These are phyloP conservation scores for Dunckerocampus dactyliophorus DNA, from an alignment of 2,113 vertebrate genomes.

Conservation along the genomic window DNA sequence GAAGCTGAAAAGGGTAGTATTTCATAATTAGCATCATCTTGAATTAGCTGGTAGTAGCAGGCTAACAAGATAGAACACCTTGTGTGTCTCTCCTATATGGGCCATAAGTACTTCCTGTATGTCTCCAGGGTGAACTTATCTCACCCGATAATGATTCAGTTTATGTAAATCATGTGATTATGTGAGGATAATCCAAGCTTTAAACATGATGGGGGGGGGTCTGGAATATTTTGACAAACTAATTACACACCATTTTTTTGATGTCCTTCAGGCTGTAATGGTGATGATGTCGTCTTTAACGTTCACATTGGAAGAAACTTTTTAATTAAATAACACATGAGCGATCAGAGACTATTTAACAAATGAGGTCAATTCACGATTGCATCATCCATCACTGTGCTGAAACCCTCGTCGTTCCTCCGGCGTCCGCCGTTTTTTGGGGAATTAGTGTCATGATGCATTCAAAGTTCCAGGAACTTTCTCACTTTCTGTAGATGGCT, in stretches of 20 bases:
- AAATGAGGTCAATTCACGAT: conserved; percentile 47
- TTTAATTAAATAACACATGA: conserved; percentile 32
- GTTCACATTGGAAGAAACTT: conserved; percentile 4
- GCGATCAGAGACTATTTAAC: conserved; percentile 47
- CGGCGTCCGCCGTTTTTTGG: not conserved
- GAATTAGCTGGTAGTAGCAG: conserved; percentile 21
- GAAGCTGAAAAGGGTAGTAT: too few species aligned
- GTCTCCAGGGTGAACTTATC: conserved; percentile 30
- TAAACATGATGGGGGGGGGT: conserved; percentile 7
- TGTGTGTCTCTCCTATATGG: conserved; percentile 40
- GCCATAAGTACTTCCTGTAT: conserved; percentile 34
- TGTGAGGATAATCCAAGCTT: conserved; percentile 26
- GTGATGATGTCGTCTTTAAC: conserved; percentile 13
- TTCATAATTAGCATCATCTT: conserved; percentile 13
- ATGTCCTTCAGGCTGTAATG: conserved; percentile 4
- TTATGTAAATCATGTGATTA: conserved; percentile 41
- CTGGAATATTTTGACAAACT: conserved; percentile 19
- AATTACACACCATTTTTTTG: conserved; percentile 13
- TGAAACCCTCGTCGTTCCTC: conserved; percentile 16
- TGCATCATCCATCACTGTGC: conserved; percentile 43
- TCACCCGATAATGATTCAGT: conserved; percentile 16
- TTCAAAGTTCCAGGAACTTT: not conserved
- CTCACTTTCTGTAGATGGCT: not conserved
- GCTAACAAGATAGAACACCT: conserved; percentile 45
- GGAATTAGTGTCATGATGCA: not conserved